Percentiles rank a stretch among this genome's conserved stretches.
These are phyloP conservation scores for Scalopus aquaticus DNA, from an alignment of 2,113 vertebrate genomes.

Conservation along the genomic window DNA sequence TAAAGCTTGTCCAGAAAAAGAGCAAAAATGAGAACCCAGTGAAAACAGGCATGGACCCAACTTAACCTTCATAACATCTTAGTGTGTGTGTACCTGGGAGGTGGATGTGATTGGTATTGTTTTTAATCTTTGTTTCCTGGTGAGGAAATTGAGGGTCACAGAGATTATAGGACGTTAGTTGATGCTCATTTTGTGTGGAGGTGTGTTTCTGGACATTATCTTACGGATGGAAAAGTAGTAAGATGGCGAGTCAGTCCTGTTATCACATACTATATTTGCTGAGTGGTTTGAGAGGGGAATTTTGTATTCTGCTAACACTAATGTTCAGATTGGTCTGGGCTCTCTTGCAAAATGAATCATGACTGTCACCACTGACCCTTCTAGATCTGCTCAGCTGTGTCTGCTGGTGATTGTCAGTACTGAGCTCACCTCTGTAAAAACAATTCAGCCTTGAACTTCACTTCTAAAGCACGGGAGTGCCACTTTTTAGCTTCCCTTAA, in stretches of 20 bases:
- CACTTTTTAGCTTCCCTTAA: not conserved
- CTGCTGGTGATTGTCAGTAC: not conserved
- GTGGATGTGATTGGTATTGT: not conserved
- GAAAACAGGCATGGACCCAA: not conserved
- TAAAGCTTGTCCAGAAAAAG: not conserved
- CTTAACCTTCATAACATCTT: not conserved
- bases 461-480: not conserved
- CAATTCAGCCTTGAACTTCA: not conserved
- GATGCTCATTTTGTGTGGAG: not conserved
- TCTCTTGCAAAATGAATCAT: not conserved
- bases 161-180: not conserved
- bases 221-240: not conserved
- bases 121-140: not conserved
- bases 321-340: not conserved
- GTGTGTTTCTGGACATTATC: conserved; percentile 9
- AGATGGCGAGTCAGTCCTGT: not conserved
- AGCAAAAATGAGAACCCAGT: not conserved
- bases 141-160: not conserved
- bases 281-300: not conserved
- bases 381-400: not conserved
- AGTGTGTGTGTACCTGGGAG: not conserved
- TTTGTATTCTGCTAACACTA: not conserved
- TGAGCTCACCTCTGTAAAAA: not conserved
- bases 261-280: not conserved
- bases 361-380: not conserved